Evolutionary conservation across 2,888 invertebrate species (phyloP).

Genomic region (Eulithis prunata): DNA sequence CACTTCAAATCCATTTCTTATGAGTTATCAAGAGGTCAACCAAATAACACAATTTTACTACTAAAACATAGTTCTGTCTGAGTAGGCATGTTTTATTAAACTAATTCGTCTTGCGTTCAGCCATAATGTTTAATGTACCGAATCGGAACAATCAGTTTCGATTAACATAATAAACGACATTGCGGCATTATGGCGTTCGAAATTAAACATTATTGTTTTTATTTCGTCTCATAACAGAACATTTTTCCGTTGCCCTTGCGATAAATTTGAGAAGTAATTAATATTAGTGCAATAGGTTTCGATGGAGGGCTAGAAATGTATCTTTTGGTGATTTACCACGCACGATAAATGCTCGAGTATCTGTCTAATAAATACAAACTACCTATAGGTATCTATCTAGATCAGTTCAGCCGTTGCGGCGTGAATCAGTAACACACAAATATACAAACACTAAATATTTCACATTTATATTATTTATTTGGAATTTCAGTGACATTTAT

Average conservation of each 20-base stretch:
- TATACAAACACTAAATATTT: not conserved
- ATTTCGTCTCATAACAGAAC: constrained; percentile 15
- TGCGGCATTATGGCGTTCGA: constrained; percentile 28
- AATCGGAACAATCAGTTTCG: constrained; percentile 35
- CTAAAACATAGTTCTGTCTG: not conserved
- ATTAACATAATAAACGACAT: constrained; percentile 37
- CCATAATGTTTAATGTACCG: constrained; percentile 36
- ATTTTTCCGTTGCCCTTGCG: constrained; percentile 15
- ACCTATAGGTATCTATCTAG: not conserved
- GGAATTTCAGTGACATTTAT: not conserved
- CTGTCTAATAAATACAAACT: not conserved
- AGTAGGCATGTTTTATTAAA: constrained; percentile 5
- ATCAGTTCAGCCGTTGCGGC: not conserved
- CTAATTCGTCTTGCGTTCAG: constrained; percentile 25
- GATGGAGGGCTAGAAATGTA: not conserved
- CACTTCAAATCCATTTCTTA: too few relatives aligned
- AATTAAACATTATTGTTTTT: constrained; percentile 26
- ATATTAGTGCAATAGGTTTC: not conserved
- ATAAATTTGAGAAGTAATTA: not conserved
- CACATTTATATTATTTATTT: constrained; percentile 4
- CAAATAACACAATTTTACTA: too few relatives aligned
- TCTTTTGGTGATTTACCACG: too few relatives aligned
- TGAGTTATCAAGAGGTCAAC: too few relatives aligned
- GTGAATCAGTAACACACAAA: constrained; percentile 1
- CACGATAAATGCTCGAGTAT: not conserved